Percentiles rank a stretch among this genome's conserved stretches.
phyloP scores from a whole-genome alignment of 1,140 invertebrate species.

The Thaumetopoea pityocampa region DNA sequence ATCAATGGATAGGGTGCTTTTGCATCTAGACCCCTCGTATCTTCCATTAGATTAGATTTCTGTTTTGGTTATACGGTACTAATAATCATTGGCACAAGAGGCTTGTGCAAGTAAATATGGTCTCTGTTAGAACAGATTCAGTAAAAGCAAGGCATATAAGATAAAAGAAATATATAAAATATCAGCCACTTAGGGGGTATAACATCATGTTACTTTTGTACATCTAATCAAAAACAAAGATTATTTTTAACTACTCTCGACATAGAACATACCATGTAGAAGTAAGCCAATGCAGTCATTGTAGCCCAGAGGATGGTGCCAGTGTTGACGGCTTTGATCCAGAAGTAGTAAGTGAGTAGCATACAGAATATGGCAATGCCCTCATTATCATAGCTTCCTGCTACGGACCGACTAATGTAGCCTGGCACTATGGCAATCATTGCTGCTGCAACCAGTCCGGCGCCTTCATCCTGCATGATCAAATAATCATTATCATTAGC shows the following conservation, averaged over 20 bases:
- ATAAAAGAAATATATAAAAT: too few species aligned
- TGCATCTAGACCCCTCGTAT: too few species aligned
- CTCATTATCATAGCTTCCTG: conserved; percentile 99
- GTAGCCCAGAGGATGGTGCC: conserved; percentile 95
- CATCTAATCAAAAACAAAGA: not conserved
- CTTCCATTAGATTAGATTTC: too few species aligned
- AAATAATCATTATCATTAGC: not conserved
- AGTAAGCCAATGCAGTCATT: conserved; percentile 94
- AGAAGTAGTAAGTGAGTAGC: conserved; percentile 97
- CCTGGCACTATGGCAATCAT: conserved; percentile 98
- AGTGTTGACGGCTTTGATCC: conserved; percentile 98
- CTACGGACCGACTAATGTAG: conserved; percentile 97
- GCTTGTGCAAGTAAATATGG: too few species aligned
- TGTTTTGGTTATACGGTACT: too few species aligned
- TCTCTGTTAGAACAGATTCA: too few species aligned
- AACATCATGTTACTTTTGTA: not conserved
- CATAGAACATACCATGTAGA: conserved; percentile 92
- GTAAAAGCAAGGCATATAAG: too few species aligned
- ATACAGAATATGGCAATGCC: conserved; percentile 99
- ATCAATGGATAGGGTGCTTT: too few species aligned
- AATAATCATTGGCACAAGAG: too few species aligned
- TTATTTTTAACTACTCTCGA: not conserved
- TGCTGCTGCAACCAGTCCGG: conserved; percentile 94
- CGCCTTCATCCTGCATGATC: conserved; percentile 86
- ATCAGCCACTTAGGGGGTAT: too few species aligned